Evolutionary conservation across 1,140 invertebrate species (phyloP).

Genomic region (Lerema accius): DNA sequence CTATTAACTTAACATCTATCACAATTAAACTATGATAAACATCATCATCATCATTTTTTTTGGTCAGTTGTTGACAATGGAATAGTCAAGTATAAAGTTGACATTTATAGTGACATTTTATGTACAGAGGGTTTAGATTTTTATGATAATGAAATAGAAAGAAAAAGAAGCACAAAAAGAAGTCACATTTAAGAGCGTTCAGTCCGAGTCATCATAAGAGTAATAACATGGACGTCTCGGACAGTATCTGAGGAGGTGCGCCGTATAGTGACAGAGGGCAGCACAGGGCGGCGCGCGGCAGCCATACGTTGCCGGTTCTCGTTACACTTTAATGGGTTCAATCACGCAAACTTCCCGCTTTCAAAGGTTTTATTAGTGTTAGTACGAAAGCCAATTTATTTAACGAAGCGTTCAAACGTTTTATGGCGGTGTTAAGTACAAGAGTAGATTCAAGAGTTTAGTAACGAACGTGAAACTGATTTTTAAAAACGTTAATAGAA

Average conservation of each 20-base stretch:
- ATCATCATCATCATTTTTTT: too few species aligned
- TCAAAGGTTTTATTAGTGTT: constrained; percentile 54
- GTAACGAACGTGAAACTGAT: too few species aligned
- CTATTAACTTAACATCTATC: too few species aligned
- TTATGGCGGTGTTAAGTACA: neutral
- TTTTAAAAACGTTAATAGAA: too few species aligned
- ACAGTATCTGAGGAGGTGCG: too few species aligned
- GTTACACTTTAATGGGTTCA: constrained; percentile 35
- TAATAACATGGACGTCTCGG: too few species aligned
- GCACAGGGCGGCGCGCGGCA: constrained; percentile 36
- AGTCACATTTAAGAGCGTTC: constrained; percentile 13
- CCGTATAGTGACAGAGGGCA: neutral
- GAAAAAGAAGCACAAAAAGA: neutral
- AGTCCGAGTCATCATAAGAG: too few species aligned
- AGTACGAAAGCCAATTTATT: constrained; percentile 34
- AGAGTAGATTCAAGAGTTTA: constrained; percentile 7
- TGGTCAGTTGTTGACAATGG: too few species aligned
- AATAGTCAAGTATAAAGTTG: too few species aligned
- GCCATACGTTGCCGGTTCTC: constrained; percentile 60
- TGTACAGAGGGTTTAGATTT: neutral
- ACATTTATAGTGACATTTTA: too few species aligned
- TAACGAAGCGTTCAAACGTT: neutral
- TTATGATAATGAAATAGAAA: neutral
- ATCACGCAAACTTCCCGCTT: constrained; percentile 69
- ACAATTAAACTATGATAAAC: too few species aligned